These are phyloP conservation scores for Cyprinella venusta DNA, from an alignment of 2,797 vertebrate genomes.

Conservation along the genomic window DNA sequence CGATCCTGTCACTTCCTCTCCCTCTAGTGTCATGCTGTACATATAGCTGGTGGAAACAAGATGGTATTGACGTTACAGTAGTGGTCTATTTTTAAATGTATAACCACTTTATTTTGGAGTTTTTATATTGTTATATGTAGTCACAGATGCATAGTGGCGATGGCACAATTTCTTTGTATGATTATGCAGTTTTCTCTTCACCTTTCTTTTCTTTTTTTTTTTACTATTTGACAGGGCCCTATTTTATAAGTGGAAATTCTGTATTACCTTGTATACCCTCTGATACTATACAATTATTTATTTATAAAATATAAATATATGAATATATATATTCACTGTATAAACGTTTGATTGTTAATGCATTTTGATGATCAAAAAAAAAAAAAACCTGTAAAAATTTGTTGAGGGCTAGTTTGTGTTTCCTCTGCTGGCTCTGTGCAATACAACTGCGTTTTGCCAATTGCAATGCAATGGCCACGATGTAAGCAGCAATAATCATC, in stretches of 20 bases:
- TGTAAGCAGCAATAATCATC: slow-evolving; percentile 81
- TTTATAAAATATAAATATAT: slow-evolving; percentile 46
- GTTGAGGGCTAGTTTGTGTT: slow-evolving; percentile 70
- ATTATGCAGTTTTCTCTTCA: slow-evolving; percentile 75
- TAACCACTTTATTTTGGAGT: slow-evolving; percentile 76
- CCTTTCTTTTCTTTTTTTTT: slow-evolving; percentile 69
- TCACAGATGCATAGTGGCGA: slow-evolving; percentile 77
- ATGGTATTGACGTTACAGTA: slow-evolving; percentile 81
- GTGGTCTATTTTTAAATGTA: slow-evolving; percentile 82
- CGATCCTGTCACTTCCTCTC: slow-evolving; percentile 65
- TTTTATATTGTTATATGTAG: slow-evolving; percentile 82
- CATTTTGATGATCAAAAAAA: slow-evolving; percentile 69
- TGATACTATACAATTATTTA: slow-evolving; percentile 67
- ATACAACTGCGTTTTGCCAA: slow-evolving; percentile 75
- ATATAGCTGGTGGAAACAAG: slow-evolving; percentile 73
- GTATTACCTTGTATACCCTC: slow-evolving; percentile 78
- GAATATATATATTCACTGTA: slow-evolving; percentile 79
- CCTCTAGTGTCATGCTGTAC: slow-evolving; percentile 75
- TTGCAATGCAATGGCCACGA: slow-evolving; percentile 76
- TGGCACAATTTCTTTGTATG: slow-evolving; percentile 77
- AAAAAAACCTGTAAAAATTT: slow-evolving; percentile 59
- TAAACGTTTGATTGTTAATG: slow-evolving; percentile 77
- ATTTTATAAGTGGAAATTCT: slow-evolving; percentile 81
- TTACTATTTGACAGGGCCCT: slow-evolving; percentile 69
- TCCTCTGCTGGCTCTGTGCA: slow-evolving; percentile 76